These are phyloP conservation scores for Theocolax elegans DNA, from an alignment of 1,140 invertebrate genomes.

Conservation along the genomic window DNA sequence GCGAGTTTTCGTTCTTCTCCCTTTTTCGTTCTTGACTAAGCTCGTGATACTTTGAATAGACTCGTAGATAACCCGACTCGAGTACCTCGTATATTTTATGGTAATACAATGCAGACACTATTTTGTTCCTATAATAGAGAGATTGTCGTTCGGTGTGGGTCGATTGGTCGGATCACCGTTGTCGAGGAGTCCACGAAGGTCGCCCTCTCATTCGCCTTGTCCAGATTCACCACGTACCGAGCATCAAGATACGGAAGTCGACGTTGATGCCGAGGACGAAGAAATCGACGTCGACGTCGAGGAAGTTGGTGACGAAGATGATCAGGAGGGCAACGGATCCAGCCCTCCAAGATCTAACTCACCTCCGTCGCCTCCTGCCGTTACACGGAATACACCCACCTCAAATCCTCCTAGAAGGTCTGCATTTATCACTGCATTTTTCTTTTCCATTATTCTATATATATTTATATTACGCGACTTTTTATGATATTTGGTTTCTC, in stretches of 20 bases:
- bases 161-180: constrained; percentile 63
- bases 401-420: constrained; percentile 68
- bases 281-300: constrained; percentile 65
- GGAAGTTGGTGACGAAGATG: constrained; percentile 63
- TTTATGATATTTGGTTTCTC: too few relatives aligned
- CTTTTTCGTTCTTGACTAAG: too few relatives aligned
- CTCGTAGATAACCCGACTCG: too few relatives aligned
- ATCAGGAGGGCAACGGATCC: constrained; percentile 56
- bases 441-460: too few relatives aligned
- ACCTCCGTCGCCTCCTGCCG: constrained; percentile 54
- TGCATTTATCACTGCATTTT: too few relatives aligned
- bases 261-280: constrained; percentile 61
- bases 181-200: constrained; percentile 58
- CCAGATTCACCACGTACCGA: constrained; percentile 57
- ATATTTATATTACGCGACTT: too few relatives aligned
- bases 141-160: constrained; percentile 64
- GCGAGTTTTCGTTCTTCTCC: too few relatives aligned
- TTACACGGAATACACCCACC: constrained; percentile 35
- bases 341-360: constrained; percentile 60
- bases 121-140: constrained; percentile 49
- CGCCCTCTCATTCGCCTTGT: constrained; percentile 60
- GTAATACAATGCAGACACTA: too few relatives aligned
- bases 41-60: too few relatives aligned
- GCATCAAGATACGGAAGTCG: constrained; percentile 59
- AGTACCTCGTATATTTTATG: too few relatives aligned